phyloP scores from a whole-genome alignment of 2,797 vertebrate species.

The Dallia pectoralis region DNA sequence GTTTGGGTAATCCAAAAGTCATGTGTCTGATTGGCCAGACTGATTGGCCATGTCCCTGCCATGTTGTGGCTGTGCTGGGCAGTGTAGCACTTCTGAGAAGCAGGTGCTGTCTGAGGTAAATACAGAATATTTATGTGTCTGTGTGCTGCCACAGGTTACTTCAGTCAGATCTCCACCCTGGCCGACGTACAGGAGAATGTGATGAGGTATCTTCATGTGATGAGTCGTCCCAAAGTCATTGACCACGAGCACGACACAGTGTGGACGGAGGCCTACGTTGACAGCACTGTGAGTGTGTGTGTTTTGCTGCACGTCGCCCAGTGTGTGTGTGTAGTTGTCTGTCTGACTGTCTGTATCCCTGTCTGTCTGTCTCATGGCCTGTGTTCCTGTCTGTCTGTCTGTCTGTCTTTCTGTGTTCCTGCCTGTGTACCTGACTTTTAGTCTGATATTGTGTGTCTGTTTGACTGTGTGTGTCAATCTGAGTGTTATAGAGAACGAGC shows the following conservation, averaged over 20 bases:
- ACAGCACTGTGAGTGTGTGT: conserved; percentile 84
- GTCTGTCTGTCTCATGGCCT: neutral
- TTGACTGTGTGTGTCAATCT: conserved; percentile 11
- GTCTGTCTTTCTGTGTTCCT: no score
- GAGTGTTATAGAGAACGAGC: conserved; percentile 13
- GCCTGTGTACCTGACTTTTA: no score
- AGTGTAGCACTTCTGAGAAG: no score
- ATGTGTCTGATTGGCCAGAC: no score
- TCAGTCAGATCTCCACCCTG: conserved; percentile 95
- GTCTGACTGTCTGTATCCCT: conserved; percentile 58
- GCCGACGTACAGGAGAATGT: conserved; percentile 98
- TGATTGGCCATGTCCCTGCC: no score
- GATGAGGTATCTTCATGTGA: conserved; percentile 96
- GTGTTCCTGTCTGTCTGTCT: no score
- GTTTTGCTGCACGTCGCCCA: conserved; percentile 28
- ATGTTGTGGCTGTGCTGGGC: neutral
- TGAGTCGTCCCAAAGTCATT: conserved; percentile 96
- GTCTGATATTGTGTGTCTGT: conserved; percentile 30
- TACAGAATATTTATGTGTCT: neutral
- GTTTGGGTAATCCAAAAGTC: no score
- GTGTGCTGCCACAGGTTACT: conserved; percentile 81
- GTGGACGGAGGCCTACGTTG: conserved; percentile 97
- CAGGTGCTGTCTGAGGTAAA: no score
- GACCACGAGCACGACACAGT: conserved; percentile 95
- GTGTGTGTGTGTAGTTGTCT: conserved; percentile 43